phyloP scores from a whole-genome alignment of 1,140 invertebrate species.

The Sycobia sp. region DNA sequence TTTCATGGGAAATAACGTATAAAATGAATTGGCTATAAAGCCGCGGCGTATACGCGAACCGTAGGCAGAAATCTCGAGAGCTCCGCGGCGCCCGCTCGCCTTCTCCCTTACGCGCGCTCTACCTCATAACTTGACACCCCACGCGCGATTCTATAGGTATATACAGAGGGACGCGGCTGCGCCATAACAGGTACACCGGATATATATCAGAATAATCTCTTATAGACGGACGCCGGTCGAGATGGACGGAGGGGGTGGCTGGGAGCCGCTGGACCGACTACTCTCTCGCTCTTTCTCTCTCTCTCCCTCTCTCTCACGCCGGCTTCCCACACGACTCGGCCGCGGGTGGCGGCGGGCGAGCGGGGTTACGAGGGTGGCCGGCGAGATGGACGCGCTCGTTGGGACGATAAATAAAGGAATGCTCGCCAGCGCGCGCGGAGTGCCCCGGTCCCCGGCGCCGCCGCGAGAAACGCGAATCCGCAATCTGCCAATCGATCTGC shows the following conservation, averaged over 20 bases:
- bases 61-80: constrained; percentile 39
- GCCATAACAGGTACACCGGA: constrained; percentile 33
- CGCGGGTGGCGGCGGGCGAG: too few relatives aligned
- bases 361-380: too few relatives aligned
- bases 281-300: too few relatives aligned
- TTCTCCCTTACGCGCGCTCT: constrained; percentile 27
- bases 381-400: constrained; percentile 38
- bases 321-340: too few relatives aligned
- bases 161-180: constrained; percentile 9
- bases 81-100: constrained; percentile 35
- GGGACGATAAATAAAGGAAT: constrained; percentile 29
- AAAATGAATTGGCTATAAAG: constrained; percentile 54
- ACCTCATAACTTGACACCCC: constrained; percentile 47
- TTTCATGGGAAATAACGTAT: constrained; percentile 49
- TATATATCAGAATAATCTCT: constrained; percentile 45
- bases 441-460: neutral
- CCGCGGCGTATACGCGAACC: constrained; percentile 39
- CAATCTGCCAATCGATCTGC: constrained; percentile 16
- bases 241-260: constrained; percentile 12
- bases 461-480: neutral
- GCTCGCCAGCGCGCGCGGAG: neutral
- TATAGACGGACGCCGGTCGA: constrained; percentile 39
- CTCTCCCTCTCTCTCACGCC: too few relatives aligned
- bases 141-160: constrained; percentile 9
- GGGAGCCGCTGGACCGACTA: neutral